Evolutionary conservation across 35 echinoderm and acorn worm genomes (phyloP).

Genomic region (Strongylocentrotus purpuratus): DNA sequence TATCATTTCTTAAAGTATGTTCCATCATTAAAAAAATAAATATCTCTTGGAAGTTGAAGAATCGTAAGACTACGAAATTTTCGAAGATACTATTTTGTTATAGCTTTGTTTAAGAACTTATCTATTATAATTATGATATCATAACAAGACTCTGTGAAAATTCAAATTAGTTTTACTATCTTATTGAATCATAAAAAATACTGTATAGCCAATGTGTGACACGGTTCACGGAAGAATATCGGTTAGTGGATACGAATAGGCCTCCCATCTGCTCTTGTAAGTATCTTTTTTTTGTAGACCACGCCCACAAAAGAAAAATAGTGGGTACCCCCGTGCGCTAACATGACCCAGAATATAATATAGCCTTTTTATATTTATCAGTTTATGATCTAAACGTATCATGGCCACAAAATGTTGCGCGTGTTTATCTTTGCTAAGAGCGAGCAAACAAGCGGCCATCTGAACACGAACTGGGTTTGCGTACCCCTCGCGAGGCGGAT

Average conservation of each 20-base stretch:
- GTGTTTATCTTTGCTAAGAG: neutral
- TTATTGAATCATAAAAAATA: too few species aligned
- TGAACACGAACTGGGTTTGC: conserved; percentile 14
- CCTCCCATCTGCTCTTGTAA: neutral
- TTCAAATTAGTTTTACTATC: too few species aligned
- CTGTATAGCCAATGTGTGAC: too few species aligned
- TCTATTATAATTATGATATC: too few species aligned
- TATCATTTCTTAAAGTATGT: too few species aligned
- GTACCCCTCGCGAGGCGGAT: neutral
- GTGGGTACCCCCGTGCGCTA: neutral
- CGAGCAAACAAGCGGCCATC: neutral
- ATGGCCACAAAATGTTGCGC: neutral
- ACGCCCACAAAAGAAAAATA: conserved; percentile 7
- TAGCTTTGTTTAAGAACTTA: too few species aligned
- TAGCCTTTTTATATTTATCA: neutral
- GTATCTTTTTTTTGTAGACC: neutral
- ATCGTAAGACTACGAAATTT: too few species aligned
- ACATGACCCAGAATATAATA: neutral
- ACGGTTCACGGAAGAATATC: too few species aligned
- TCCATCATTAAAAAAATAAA: too few species aligned
- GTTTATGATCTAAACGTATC: conserved; percentile 11
- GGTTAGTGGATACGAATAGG: neutral
- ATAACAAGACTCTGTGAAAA: too few species aligned
- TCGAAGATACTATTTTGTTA: too few species aligned
- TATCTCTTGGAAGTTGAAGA: too few species aligned